These are phyloP conservation scores for Embiotoca jacksoni DNA, from an alignment of 2,113 vertebrate species.

Conservation along the genomic window DNA sequence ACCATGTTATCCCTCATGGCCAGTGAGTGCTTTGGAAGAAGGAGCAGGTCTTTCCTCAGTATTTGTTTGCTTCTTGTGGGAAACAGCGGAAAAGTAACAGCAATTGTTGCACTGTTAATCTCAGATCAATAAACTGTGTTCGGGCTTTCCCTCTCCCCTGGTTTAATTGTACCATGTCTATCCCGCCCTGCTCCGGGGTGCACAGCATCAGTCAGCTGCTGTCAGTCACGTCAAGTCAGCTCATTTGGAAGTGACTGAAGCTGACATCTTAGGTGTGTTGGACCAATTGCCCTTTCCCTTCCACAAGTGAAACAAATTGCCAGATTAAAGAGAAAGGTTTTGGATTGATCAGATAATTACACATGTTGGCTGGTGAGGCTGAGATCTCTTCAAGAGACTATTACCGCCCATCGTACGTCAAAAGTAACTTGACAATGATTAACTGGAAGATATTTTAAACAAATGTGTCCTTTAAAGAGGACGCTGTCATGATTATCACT, in stretches of 20 bases:
- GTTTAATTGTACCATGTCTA: slow-evolving; percentile 17
- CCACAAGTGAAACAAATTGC: neutral
- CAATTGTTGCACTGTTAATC: slow-evolving; percentile 8
- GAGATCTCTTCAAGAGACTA: neutral
- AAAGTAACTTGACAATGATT: slow-evolving; percentile 33
- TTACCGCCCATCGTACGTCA: neutral
- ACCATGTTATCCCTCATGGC: slow-evolving; percentile 2
- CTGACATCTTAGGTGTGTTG: slow-evolving; percentile 22
- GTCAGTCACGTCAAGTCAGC: slow-evolving; percentile 41
- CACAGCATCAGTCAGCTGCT: neutral
- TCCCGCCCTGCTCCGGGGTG: neutral
- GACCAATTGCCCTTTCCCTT: slow-evolving; percentile 31
- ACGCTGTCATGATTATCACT: slow-evolving; percentile 34
- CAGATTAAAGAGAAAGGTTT: slow-evolving; percentile 5
- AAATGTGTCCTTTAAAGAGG: slow-evolving; percentile 26
- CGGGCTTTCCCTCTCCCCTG: neutral
- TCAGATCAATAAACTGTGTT: slow-evolving; percentile 43
- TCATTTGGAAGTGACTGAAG: slow-evolving; percentile 60
- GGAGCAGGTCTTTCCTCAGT: neutral
- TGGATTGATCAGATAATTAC: neutral
- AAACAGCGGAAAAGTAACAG: slow-evolving; percentile 1
- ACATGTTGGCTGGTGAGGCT: neutral
- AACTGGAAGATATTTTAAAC: slow-evolving; percentile 21
- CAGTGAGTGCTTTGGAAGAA: neutral
- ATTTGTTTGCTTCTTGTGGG: neutral